A percentile compares a stretch with the other conserved stretches of the same genome.
Conservation (phyloP, 2,888 invertebrate species). For the Lissonota sp. region DNA sequence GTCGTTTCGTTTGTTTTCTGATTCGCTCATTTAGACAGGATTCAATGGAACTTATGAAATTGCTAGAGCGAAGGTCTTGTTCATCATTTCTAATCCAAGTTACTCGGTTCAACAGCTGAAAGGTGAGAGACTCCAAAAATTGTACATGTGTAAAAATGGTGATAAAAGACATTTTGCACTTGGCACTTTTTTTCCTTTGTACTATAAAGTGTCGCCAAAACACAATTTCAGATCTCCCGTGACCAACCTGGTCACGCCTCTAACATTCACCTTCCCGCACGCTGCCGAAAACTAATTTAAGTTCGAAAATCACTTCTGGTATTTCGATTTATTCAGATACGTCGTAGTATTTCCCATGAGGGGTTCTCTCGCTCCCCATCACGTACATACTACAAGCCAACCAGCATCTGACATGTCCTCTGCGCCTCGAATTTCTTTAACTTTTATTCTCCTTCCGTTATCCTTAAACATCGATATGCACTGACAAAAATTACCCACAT, state of each 20-base stretch:
- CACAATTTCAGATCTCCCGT: slow-evolving; percentile 49
- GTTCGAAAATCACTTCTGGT: slow-evolving; percentile 82
- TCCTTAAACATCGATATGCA: not conserved
- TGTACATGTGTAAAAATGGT: no score
- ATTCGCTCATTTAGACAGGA: no score
- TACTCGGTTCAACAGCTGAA: no score
- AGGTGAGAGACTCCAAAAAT: no score
- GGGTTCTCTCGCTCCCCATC: slow-evolving; percentile 37
- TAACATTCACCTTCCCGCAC: slow-evolving; percentile 30
- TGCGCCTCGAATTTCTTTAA: slow-evolving; percentile 10
- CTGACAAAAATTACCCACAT: not conserved
- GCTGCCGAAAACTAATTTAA: slow-evolving; percentile 81
- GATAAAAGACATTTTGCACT: no score
- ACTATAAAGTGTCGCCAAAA: slow-evolving; percentile 40
- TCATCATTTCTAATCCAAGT: no score
- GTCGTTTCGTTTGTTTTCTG: no score
- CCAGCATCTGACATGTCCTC: not conserved
- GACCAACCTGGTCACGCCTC: slow-evolving; percentile 51
- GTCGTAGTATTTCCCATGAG: slow-evolving; percentile 81
- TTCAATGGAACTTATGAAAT: no score
- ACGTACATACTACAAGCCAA: slow-evolving; percentile 13
- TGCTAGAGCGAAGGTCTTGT: no score
- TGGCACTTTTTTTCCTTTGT: not conserved
- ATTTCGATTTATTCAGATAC: slow-evolving; percentile 83
- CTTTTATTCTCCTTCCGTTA: not conserved